These are phyloP conservation scores for Psilopsiagon aurifrons DNA, from an alignment of 2,113 vertebrate species.

Conservation along the genomic window DNA sequence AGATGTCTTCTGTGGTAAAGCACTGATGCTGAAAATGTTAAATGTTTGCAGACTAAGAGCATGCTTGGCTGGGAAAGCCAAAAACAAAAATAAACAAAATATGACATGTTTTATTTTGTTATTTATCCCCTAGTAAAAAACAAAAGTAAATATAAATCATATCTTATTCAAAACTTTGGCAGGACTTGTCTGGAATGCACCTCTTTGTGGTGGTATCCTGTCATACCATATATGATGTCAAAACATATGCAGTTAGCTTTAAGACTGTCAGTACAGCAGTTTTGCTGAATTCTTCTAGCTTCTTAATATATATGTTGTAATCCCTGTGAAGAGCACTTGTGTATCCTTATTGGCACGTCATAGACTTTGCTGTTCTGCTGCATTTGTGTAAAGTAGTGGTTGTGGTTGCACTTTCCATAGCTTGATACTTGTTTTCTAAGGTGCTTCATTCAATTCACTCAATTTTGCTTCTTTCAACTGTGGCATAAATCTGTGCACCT, in stretches of 20 bases:
- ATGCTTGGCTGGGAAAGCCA: slow-evolving; percentile 67
- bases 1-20: slow-evolving; percentile 85
- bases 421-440: background rate
- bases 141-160: slow-evolving; percentile 77
- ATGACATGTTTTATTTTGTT: slow-evolving; percentile 80
- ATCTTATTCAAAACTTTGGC: slow-evolving; percentile 67
- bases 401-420: background rate
- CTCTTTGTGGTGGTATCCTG: slow-evolving; percentile 20
- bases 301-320: slow-evolving; percentile 65
- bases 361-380: slow-evolving; percentile 50
- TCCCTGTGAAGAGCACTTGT: slow-evolving; percentile 40
- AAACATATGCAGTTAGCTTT: slow-evolving; percentile 57
- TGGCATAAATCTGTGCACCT: background rate
- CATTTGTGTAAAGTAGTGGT: background rate
- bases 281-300: slow-evolving; percentile 62
- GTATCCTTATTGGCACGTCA: slow-evolving; percentile 50
- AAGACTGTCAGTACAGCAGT: slow-evolving; percentile 54
- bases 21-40: slow-evolving; percentile 80
- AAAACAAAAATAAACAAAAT: slow-evolving; percentile 77
- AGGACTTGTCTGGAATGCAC: slow-evolving; percentile 54
- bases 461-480: background rate
- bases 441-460: background rate
- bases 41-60: slow-evolving; percentile 82
- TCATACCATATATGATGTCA: slow-evolving; percentile 35
- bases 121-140: slow-evolving; percentile 77